These are phyloP conservation scores for Muraenolepis orangiensis DNA, from an alignment of 2,797 vertebrate species.

Conservation along the genomic window DNA sequence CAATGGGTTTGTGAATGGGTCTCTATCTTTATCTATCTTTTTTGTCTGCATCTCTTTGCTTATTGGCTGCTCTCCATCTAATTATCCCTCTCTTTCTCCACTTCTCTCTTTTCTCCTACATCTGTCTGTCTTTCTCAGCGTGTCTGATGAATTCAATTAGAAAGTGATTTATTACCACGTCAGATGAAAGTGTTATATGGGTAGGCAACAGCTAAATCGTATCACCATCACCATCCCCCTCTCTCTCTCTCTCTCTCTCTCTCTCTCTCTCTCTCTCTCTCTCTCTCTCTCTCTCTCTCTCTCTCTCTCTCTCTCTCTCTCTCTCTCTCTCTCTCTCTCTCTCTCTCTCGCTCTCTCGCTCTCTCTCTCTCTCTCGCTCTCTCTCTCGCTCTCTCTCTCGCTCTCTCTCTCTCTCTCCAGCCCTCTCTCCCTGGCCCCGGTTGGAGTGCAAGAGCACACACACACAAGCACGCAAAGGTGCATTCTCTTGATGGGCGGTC, in stretches of 20 bases:
- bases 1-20: too few species aligned
- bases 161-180: background rate
- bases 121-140: background rate
- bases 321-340: background rate
- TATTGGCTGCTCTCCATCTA: background rate
- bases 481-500: slow-evolving; percentile 42
- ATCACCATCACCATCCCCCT: background rate
- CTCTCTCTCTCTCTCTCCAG: background rate
- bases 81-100: background rate
- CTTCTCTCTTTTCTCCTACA: background rate
- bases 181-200: background rate
- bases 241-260: background rate
- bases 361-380: slow-evolving; percentile 2
- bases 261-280: background rate
- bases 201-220: background rate
- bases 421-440: slow-evolving; percentile 14
- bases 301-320: background rate
- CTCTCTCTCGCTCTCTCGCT: background rate
- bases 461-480: slow-evolving; percentile 30
- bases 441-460: slow-evolving; percentile 35
- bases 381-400: background rate
- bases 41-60: background rate
- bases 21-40: background rate
- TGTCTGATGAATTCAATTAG: background rate
- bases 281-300: background rate